phyloP scores from a whole-genome alignment of 2,888 invertebrate genomes.

The Agrilus biguttatus region DNA sequence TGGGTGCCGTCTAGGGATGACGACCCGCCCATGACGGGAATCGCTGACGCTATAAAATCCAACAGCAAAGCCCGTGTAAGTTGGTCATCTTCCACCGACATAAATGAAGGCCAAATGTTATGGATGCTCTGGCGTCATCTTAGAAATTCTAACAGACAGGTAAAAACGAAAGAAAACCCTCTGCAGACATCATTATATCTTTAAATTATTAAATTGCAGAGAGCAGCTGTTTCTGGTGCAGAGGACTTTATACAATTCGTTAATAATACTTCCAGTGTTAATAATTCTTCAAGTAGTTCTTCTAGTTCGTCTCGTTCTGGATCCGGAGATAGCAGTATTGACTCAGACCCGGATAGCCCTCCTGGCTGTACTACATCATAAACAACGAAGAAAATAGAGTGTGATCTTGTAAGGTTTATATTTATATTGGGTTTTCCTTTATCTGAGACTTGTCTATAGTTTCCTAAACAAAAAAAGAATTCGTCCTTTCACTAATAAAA shows the following conservation, averaged over 20 bases:
- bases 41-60: conserved; percentile 28
- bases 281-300: conserved; percentile 11
- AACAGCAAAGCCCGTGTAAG: conserved; percentile 17
- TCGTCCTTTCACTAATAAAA: no score
- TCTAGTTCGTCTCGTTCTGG: conserved; percentile 11
- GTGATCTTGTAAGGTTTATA: conserved; percentile 3
- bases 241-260: conserved; percentile 3
- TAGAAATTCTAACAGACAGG: conserved; percentile 14
- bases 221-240: neutral
- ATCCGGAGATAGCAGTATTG: conserved; percentile 11
- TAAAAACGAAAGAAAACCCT: conserved; percentile 4
- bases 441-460: no score
- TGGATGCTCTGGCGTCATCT: conserved; percentile 29
- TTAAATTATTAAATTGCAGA: conserved; percentile 2
- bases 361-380: conserved; percentile 20
- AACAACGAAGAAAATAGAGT: conserved; percentile 1
- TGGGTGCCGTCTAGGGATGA: conserved; percentile 65
- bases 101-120: conserved; percentile 24
- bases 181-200: conserved; percentile 2
- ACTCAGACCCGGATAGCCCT: conserved; percentile 14
- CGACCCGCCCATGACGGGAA: conserved; percentile 40
- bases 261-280: conserved; percentile 3
- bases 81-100: conserved; percentile 13
- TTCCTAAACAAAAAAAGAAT: no score
- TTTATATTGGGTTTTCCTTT: neutral